Evolutionary conservation across 2,888 invertebrate genomes (phyloP), one percentile per base, ranked within the genome.

Genomic region (Caradrina kadenii): DNA sequence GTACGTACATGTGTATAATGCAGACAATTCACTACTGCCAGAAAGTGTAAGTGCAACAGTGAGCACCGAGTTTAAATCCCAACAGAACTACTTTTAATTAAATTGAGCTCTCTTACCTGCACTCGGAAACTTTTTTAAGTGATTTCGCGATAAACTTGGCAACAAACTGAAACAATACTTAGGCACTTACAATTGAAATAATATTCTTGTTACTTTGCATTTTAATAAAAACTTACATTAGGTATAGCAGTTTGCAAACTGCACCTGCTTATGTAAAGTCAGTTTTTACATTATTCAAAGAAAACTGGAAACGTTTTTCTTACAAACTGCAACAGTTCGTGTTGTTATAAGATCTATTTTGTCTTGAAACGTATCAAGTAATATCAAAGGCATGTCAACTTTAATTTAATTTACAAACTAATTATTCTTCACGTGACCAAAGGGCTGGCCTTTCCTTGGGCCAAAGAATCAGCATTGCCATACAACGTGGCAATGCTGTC

Each of bases 121-220:
- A 83, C 89, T 87, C 85, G 87, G 79, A 87, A 91, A 92, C 88
- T 88, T 87, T 89, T 89, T 87, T 88, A 91, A 93, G 92, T 89
- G 91, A 90, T 93, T 91, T 90, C 80, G 76, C 83, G 86, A 89
- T 90, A 91, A 92, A 93, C 91, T 92, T 91, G 60, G 78, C 78
- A 87, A 87, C 86, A 89, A 89, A 86, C 86, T 88, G 84, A 86
- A 90, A 92, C 89, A 91, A 89, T 90, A 89, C 89, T 89, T 87
- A 88, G 84, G 85, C 83, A 83, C 85, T 88, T 88, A 83, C 83
- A 86, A 85, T 85, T 82, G 82, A 79, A 81, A 78, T 74, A 80
- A 82, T 70, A 66, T 74, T 82, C 79, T 81, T 81, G 76, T 81
- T 87, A 66, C 73, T 87, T 86, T 83, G 78, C 80, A 87, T 87